These are phyloP conservation scores for Leptothorax acervorum DNA, from an alignment of 2,888 invertebrate species.

Conservation along the genomic window DNA sequence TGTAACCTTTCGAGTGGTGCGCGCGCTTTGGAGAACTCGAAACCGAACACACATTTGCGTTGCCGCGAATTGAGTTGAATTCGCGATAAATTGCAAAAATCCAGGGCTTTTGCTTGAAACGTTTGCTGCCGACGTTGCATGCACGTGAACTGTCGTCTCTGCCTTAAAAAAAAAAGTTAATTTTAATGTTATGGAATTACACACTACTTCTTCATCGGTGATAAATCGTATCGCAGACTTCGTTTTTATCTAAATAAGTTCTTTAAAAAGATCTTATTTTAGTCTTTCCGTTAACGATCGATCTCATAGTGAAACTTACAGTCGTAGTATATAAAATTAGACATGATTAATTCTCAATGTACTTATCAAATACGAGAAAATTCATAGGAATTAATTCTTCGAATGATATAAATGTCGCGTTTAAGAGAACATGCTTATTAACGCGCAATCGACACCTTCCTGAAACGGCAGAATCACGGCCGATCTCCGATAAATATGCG, in stretches of 20 bases:
- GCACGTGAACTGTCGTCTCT: neutral
- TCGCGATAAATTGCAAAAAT: slow-evolving; percentile 47
- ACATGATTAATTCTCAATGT: neutral
- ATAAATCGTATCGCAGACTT: neutral
- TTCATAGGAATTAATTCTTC: slow-evolving; percentile 23
- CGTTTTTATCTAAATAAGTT: neutral
- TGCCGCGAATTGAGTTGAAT: slow-evolving; percentile 33
- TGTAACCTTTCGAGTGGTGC: slow-evolving; percentile 45
- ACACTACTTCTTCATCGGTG: neutral
- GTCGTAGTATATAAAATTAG: neutral
- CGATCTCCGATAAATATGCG: slow-evolving; percentile 67
- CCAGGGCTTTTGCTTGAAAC: slow-evolving; percentile 37
- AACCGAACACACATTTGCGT: slow-evolving; percentile 38
- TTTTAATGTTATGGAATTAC: neutral
- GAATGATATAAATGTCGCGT: neutral
- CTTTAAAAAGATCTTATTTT: neutral
- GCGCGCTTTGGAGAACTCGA: slow-evolving; percentile 60
- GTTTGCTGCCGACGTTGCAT: slow-evolving; percentile 17
- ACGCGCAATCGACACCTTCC: neutral
- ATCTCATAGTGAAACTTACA: neutral
- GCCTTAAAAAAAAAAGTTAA: neutral
- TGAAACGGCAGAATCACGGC: slow-evolving; percentile 62
- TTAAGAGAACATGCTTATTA: neutral
- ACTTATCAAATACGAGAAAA: neutral
- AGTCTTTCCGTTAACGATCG: neutral